Base-by-base conservation (phyloP, 1,140 invertebrate species). In the Zophobas morio region DNA sequence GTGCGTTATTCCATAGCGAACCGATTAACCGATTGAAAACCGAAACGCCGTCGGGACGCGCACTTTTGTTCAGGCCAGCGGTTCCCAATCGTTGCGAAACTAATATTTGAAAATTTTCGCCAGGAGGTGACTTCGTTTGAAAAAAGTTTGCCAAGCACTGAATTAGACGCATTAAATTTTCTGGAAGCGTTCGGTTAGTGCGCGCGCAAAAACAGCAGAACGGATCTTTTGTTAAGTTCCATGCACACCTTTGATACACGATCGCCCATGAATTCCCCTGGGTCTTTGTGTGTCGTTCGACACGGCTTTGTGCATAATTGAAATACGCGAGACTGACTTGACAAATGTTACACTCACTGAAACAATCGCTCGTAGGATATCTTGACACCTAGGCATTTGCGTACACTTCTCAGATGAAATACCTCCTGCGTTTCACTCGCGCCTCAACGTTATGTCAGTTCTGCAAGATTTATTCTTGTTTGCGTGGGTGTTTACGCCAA, bases 251-350 rank as follows among this genome's bases (percentile, higher is more conserved):
- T 73, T 73, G 71, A 73, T 51, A 73, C 54, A 56, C 71, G 51
- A 73, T 73, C 71, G 71, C 32, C 71, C 51, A 42, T 73, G 49
- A 54, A 73, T 73, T 73, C 71, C 54, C 71, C 37, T 8, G n/a
- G 71, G 71, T 73, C 71, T 73, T 73, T 73, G 71, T 72, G 70
- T 70, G 42, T 34, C 42, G 63, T 56, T 73, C 54, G 71, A 73
- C 71, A 73, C 49, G 71, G 71, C 71, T 73, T 54, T 70, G 47
- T 76, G 75, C 75, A 76, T 76, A 76, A 76, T 76, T 76, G 75
- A 76, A 76, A 76, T 76, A 66, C 75, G 75, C 71, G 53, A 76
- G 75, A 56, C 63, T 51, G 51, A 57, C 75, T 76, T 76, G 75
- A 76, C 75, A 76, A 76, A 76, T 70, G 75, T 76, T 71, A 57